Percentiles rank a stretch among this genome's conserved stretches.
Conservation (phyloP, 92 coral and sea anemone species). For the Epizoanthus rinbou region DNA sequence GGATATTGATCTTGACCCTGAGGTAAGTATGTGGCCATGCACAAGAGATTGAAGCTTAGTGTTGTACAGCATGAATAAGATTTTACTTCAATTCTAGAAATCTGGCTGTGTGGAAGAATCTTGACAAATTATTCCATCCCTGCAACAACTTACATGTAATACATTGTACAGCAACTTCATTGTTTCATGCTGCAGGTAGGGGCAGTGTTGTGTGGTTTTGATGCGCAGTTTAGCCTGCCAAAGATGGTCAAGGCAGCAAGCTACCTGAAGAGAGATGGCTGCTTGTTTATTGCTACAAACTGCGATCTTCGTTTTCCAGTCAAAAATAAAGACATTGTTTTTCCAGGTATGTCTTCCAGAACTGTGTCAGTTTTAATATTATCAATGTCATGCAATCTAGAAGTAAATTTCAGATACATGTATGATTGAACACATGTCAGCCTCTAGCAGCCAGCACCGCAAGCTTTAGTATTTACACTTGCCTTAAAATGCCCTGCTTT, state of each 20-base stretch:
- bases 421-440: no score
- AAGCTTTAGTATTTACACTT: no score
- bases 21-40: slow-evolving; percentile 1
- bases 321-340: slow-evolving; percentile 13
- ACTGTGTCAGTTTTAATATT: no score
- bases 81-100: slow-evolving; percentile 18
- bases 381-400: no score
- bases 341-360: slow-evolving; percentile 39
- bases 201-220: slow-evolving; percentile 59
- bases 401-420: no score
- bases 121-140: background rate
- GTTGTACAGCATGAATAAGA: slow-evolving; percentile 1
- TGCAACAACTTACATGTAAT: background rate
- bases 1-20: slow-evolving; percentile 31
- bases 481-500: no score
- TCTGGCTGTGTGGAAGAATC: background rate
- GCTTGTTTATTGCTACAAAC: slow-evolving; percentile 55
- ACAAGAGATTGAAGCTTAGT: background rate
- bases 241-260: slow-evolving; percentile 53
- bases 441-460: no score
- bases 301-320: slow-evolving; percentile 44
- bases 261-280: slow-evolving; percentile 45
- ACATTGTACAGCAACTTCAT: background rate
- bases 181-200: slow-evolving; percentile 22
- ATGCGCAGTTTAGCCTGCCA: slow-evolving; percentile 44